Evolutionary conservation across 1,140 invertebrate genomes (phyloP), one percentile per base, ranked within the genome.

Genomic region (Lepidurus arcticus): DNA sequence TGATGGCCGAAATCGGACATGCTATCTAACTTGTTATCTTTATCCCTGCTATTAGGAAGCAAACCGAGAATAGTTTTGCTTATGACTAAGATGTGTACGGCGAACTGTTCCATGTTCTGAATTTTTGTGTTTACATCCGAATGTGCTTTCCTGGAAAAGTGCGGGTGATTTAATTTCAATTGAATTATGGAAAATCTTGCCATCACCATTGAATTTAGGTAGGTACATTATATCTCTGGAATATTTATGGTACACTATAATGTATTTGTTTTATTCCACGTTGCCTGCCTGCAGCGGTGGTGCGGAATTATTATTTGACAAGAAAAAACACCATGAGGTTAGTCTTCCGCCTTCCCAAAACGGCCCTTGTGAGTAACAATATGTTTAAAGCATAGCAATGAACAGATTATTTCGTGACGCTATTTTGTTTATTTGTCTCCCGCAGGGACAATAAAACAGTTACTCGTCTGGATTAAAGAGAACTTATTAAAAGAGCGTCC

Each of bases 281-380:
- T 81, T 82, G 73, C 83, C 83, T 34, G 2, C 4, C 84, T 90
- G 86, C 81, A 93, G 92, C 78, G 95, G 95, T 74, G 95, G 95
- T 9, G 93, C 94, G 6, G 94, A 97, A 84, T 84, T 95, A 0
- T 84, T 97, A 1, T 94, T 97, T 84, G 90, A 91, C 79, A 95
- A 94, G 82, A 88, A 91, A 42, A 95, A 94, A 82, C 90, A 89
- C 44, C 89, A 92, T 75, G 83, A 90, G 74, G 84, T 96, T 0
- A 84, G 86, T 53, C 87, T 96, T 82, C 88, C 90, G 78, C 78
- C 81, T 76, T 21, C 42, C 9, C 24, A 80, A 47, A 43, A 47
- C 9, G 77, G 76, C 73, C 42, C 75, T 42, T 79, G 44, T 75
- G 44, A 78, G 44, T 78, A 16, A 11, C 10, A 10, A 47, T 26